These are phyloP conservation scores for Drosophila mayri DNA, from an alignment of 1,140 invertebrate species.

Conservation along the genomic window DNA sequence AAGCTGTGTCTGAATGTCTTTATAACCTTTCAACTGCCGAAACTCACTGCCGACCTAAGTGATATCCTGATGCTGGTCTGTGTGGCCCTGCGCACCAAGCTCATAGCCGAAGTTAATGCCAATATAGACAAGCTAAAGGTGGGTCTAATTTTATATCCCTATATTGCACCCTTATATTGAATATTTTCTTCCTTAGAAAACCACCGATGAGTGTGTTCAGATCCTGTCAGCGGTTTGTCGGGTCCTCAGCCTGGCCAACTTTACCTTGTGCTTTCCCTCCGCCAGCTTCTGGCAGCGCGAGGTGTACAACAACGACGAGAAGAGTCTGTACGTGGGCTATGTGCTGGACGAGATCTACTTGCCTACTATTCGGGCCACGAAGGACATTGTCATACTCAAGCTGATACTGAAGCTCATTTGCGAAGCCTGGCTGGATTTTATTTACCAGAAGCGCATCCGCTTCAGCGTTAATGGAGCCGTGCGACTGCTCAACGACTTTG, in stretches of 20 bases:
- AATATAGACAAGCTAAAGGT: constrained; percentile 91
- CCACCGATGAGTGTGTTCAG: constrained; percentile 88
- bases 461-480: constrained; percentile 87
- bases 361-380: constrained; percentile 90
- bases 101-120: constrained; percentile 90
- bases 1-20: constrained; percentile 88
- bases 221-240: constrained; percentile 90
- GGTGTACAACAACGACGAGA: constrained; percentile 70
- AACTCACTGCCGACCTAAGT: constrained; percentile 84
- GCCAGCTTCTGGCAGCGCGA: constrained; percentile 87
- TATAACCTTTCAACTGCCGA: constrained; percentile 87
- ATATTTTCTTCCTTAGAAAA: constrained; percentile 85
- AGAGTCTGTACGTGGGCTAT: constrained; percentile 79
- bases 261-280: constrained; percentile 91
- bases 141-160: background rate
- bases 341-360: constrained; percentile 88
- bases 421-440: constrained; percentile 93
- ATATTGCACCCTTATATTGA: background rate
- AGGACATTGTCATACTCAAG: constrained; percentile 89
- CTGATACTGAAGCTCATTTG: constrained; percentile 92
- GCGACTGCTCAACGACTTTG: constrained; percentile 91
- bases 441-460: constrained; percentile 91
- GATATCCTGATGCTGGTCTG: constrained; percentile 88
- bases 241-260: constrained; percentile 90
- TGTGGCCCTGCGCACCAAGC: constrained; percentile 91